phyloP scores from a whole-genome alignment of 2,113 vertebrate species.

The Martes martes region DNA sequence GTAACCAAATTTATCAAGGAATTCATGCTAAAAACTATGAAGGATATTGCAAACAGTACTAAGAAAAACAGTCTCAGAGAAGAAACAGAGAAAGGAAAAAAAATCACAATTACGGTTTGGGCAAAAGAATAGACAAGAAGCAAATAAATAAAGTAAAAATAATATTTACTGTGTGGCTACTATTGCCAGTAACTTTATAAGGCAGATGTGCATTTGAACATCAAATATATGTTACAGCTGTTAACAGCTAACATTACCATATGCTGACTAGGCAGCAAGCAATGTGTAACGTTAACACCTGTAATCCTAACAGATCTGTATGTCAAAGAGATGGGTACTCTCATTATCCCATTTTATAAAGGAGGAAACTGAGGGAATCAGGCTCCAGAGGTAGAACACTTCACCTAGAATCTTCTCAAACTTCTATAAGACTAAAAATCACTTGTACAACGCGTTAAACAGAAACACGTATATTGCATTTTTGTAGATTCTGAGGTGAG shows the following conservation, averaged over 20 bases:
- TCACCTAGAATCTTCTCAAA: background rate
- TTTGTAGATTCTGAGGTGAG: background rate
- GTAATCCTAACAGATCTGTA: background rate
- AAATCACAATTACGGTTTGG: background rate
- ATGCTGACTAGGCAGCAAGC: background rate
- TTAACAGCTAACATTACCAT: background rate
- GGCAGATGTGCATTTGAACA: background rate
- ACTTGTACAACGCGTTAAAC: background rate
- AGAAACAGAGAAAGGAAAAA: background rate
- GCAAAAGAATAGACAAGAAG: background rate
- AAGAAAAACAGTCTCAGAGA: background rate
- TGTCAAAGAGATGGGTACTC: background rate
- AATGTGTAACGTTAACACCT: background rate
- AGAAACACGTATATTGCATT: background rate
- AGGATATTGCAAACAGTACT: background rate
- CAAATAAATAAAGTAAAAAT: background rate
- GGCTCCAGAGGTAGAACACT: background rate
- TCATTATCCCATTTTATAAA: background rate
- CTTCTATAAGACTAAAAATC: background rate
- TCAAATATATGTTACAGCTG: background rate
- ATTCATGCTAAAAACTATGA: background rate
- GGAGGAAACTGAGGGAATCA: background rate
- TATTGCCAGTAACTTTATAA: background rate
- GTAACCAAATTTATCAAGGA: background rate
- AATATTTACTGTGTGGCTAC: conserved; percentile 4